Conservation (phyloP, 2,888 invertebrate species). For the Melangyna quadrimaculata region DNA sequence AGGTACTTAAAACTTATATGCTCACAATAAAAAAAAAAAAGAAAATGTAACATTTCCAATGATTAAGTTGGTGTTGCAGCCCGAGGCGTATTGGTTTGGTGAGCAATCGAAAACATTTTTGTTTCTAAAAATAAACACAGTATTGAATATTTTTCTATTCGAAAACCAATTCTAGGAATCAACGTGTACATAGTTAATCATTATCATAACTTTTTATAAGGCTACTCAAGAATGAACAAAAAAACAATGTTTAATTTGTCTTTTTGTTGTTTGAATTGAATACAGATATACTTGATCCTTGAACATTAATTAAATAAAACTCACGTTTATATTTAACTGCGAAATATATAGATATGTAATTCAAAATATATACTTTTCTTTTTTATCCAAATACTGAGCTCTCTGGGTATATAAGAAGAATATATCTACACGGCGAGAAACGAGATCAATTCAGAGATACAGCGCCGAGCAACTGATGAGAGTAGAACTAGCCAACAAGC, state of each 20-base stretch:
- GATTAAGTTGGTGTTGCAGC: constrained; percentile 58
- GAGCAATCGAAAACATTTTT: constrained; percentile 66
- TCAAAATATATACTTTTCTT: too few species aligned
- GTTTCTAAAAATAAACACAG: constrained; percentile 65
- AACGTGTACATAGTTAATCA: background rate
- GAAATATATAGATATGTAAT: constrained; percentile 3
- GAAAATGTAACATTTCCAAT: constrained; percentile 42
- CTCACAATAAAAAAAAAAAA: background rate
- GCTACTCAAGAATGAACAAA: background rate
- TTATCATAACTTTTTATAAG: background rate
- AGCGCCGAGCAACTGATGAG: constrained; percentile 70
- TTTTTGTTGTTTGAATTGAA: background rate
- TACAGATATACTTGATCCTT: constrained; percentile 20
- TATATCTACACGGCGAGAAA: constrained; percentile 19
- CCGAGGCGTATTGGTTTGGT: constrained; percentile 33
- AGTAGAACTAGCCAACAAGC: constrained; percentile 69
- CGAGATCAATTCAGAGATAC: constrained; percentile 69
- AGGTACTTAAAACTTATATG: background rate
- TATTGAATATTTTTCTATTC: constrained; percentile 23
- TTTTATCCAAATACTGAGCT: constrained; percentile 15
- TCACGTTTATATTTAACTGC: constrained; percentile 34
- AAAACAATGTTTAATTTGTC: background rate
- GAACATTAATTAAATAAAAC: constrained; percentile 19
- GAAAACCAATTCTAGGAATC: constrained; percentile 50
- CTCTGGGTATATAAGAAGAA: constrained; percentile 1